phyloP scores from a whole-genome alignment of 1,140 invertebrate genomes.

The Bicyclus anynana region DNA sequence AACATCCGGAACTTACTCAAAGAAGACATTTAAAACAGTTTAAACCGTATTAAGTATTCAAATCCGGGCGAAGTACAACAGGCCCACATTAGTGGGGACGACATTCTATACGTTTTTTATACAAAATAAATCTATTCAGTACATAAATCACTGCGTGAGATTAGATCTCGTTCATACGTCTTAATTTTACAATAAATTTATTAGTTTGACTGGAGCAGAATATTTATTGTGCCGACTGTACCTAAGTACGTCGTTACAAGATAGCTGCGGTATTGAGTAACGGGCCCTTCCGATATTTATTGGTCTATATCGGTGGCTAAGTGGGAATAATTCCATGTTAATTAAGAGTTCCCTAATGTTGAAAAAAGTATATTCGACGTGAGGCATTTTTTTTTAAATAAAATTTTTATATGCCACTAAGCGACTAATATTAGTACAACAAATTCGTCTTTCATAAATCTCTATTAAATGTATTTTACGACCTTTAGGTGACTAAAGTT shows the following conservation, averaged over 20 bases:
- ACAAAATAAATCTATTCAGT: conserved; percentile 56
- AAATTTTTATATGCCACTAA: too few relatives aligned
- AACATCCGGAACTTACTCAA: too few relatives aligned
- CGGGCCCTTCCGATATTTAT: conserved; percentile 42
- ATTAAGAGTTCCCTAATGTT: neutral
- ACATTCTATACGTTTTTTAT: conserved; percentile 40
- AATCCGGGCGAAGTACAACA: neutral
- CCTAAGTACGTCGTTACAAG: conserved; percentile 58
- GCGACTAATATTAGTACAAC: too few relatives aligned
- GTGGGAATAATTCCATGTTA: conserved; percentile 12
- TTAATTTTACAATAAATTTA: conserved; percentile 70
- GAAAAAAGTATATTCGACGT: too few relatives aligned
- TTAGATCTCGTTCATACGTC: conserved; percentile 66
- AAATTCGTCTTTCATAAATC: too few relatives aligned
- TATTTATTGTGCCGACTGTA: conserved; percentile 55
- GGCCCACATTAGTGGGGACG: conserved; percentile 15
- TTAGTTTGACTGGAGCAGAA: conserved; percentile 43
- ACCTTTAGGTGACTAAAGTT: too few relatives aligned
- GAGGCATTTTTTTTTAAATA: too few relatives aligned
- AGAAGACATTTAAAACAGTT: neutral
- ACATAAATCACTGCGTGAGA: conserved; percentile 54
- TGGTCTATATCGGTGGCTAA: conserved; percentile 34
- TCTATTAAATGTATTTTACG: too few relatives aligned
- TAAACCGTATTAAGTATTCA: neutral
- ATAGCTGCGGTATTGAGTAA: conserved; percentile 51